Conservation (phyloP, 2,888 invertebrate species). For the Temnothorax rugatulus region DNA sequence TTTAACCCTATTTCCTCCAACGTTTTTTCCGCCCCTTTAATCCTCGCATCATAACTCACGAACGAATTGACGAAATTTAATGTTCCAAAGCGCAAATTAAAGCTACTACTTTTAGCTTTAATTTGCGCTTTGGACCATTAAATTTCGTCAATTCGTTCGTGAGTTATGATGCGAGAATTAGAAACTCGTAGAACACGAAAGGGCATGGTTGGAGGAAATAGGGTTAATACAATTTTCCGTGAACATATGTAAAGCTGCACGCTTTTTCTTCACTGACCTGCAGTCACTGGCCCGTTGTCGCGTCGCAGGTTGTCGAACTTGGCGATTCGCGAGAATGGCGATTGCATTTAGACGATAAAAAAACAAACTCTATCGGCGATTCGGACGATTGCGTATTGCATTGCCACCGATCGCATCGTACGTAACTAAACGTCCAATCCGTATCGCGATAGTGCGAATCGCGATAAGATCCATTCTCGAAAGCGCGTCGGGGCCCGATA, state of each 20-base stretch:
- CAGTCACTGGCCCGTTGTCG: background rate
- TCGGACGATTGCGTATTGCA: background rate
- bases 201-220: too few relatives aligned
- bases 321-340: slow-evolving; percentile 6
- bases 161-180: too few relatives aligned
- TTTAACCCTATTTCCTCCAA: too few relatives aligned
- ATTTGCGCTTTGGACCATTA: too few relatives aligned
- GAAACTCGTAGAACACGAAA: too few relatives aligned
- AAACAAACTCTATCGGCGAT: slow-evolving; percentile 6
- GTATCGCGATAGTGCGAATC: slow-evolving; percentile 31
- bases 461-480: slow-evolving; percentile 48
- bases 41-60: too few relatives aligned
- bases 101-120: too few relatives aligned
- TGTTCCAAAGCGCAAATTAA: too few relatives aligned
- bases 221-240: background rate
- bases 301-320: slow-evolving; percentile 31
- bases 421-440: slow-evolving; percentile 13
- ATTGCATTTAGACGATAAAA: slow-evolving; percentile 34
- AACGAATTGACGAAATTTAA: too few relatives aligned
- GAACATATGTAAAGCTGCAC: background rate
- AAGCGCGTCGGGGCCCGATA: slow-evolving; percentile 41
- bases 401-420: slow-evolving; percentile 9
- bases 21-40: too few relatives aligned
- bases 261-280: background rate
- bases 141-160: too few relatives aligned